Evolutionary conservation across 2,797 vertebrate species (phyloP), one percentile per base, ranked within the genome.

Genomic region (Acrossocheilus fasciatus): DNA sequence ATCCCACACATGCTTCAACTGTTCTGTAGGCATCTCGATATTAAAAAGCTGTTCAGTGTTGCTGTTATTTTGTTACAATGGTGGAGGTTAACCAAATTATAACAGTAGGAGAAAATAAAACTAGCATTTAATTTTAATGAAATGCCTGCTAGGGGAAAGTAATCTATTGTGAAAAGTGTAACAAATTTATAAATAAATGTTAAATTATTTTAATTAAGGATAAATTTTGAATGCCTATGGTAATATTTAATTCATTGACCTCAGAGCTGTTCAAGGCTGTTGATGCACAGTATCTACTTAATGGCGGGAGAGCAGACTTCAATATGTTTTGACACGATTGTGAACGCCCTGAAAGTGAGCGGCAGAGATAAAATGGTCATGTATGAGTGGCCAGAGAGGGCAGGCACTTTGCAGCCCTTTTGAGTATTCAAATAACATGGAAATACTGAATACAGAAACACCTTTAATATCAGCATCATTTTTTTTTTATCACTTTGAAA

Each of bases 291-390:
- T 74, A 81, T 73, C 69, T 73, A 18, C 23, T 68, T 18, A 36
- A 18, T 81, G 69, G 78, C 2, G 69, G 92, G 89, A 88, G 83
- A 92, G 83, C 82, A 83, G 45, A 84, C 41, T 88, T 93, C 93
- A 94, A 94, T 94, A 92, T 96, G 95, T 90, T 92, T 81, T 43
- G 90, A 91, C 89, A 91, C 93, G 95, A 96, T 96, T 95, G 93
- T 91, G 93, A 93, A 94, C 95, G 87, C 95, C 95, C 94, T 89
- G 90, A 81, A 83, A 90, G 89, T n/a, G 78, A 92, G 91, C 79
- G 76, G 89, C 84, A 78, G 59, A 91, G 95, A 96, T 96, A 96
- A 96, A 92, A 92, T 62, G 89, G 83, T 74, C 88, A 87, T 90
- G 91, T 88, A 87, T 88, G 91, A 36, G 84, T 90, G 77, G 41